Evolutionary conservation across 35 echinoderm and acorn worm genomes (phyloP), one percentile per base, ranked within the genome.

Genomic region (Heliocidaris tuberculata): DNA sequence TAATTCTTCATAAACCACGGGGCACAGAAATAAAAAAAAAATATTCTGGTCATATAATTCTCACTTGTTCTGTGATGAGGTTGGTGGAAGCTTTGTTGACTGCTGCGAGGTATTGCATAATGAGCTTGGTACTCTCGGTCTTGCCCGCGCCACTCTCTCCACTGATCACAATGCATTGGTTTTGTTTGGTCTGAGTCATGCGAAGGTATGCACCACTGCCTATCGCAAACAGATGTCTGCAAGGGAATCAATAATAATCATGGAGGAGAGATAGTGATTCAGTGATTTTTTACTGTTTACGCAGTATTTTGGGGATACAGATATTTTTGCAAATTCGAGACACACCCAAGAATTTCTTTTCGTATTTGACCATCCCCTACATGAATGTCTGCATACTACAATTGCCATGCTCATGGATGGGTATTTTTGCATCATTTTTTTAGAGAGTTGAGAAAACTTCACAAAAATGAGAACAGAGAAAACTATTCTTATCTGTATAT

Each of bases 111-210:
- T 99, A 99, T 59, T 97, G 98, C 98, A 99, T 99, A 29, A 99
- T 97, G 21, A 99, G 95, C 70, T 99, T 99, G 32, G 98, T 99
- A 15, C 97, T 97, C 93, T 99, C 98, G 85, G 98, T 99, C 59
- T 99, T 99, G 21, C 98, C 98, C 1, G 98, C 97, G 12, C 98
- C 98, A 95, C 98, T 99, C 88, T 99, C 98, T 6, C 98, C 98
- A 60, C 98, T 99, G 92, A 99, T 97, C 56, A 99, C 95, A 27
- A 99, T 94, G 47, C 95, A 96, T 86, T 99, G 98, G 59, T 99
- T 97, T 31, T 92, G 89, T 27, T 78, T 94, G 13, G 95, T 95
- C 16, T 97, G 95, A 17, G 78, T 88, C 98, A 99, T 95, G 17
- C 95, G 94, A 47, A 94, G 31, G 86, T 97, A 97, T n/a, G 98